Conservation (phyloP, 2,888 invertebrate species). For the Stenoptilia bipunctidactyla region DNA sequence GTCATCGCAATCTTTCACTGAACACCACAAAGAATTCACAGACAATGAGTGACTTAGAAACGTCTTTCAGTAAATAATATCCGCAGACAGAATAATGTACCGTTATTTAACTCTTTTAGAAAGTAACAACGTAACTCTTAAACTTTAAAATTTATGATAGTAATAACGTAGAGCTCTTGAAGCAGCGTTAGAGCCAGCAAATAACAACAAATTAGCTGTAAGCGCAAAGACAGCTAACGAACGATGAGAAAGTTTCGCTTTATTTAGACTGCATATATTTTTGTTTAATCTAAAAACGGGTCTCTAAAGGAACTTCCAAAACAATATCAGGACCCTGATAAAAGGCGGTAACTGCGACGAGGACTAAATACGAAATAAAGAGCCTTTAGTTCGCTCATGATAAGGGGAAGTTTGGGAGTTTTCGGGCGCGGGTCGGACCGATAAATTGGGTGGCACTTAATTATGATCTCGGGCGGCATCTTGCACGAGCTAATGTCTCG, state of each 20-base stretch:
- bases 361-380: constrained; percentile 67
- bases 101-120: too few relatives aligned
- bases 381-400: constrained; percentile 58
- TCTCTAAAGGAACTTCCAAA: constrained; percentile 17
- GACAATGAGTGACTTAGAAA: too few relatives aligned
- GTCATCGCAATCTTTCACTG: too few relatives aligned
- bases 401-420: constrained; percentile 67
- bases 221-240: constrained; percentile 1
- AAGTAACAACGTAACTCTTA: too few relatives aligned
- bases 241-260: constrained; percentile 7
- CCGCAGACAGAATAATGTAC: too few relatives aligned
- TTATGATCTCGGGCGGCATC: constrained; percentile 71
- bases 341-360: constrained; percentile 52
- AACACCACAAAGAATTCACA: too few relatives aligned
- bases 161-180: not conserved
- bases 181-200: not conserved
- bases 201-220: not conserved
- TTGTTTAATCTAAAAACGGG: constrained; percentile 18
- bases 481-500: constrained; percentile 69
- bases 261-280: constrained; percentile 13
- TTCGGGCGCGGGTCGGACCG: constrained; percentile 63
- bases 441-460: constrained; percentile 72
- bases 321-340: constrained; percentile 34
- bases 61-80: too few relatives aligned
- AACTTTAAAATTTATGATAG: not conserved